phyloP scores from a whole-genome alignment of 2,888 invertebrate species.

The Anthophora plumipes region DNA sequence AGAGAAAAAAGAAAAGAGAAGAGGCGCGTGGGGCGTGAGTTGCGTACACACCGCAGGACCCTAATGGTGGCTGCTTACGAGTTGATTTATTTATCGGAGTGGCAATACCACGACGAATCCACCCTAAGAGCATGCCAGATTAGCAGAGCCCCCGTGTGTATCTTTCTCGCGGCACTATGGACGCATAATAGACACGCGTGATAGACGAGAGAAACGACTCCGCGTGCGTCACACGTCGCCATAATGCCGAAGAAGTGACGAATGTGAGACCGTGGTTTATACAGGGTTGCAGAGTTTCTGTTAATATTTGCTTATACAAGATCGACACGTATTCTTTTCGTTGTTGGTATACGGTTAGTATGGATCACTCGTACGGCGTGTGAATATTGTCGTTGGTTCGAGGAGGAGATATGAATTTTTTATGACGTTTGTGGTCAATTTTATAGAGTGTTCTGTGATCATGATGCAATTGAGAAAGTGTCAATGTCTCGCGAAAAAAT shows the following conservation, averaged over 20 bases:
- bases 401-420: conserved; percentile 32
- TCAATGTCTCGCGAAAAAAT: too few species aligned
- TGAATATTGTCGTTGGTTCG: conserved; percentile 19
- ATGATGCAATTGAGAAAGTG: too few species aligned
- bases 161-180: conserved; percentile 75
- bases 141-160: conserved; percentile 69
- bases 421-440: background rate
- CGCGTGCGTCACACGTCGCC: conserved; percentile 29
- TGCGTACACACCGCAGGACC: conserved; percentile 76
- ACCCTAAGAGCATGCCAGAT: conserved; percentile 76
- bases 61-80: conserved; percentile 82
- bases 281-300: conserved; percentile 41
- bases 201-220: conserved; percentile 66
- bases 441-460: background rate
- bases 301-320: conserved; percentile 56
- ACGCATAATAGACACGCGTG: conserved; percentile 74
- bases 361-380: background rate
- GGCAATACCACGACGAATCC: conserved; percentile 83
- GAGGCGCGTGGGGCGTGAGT: conserved; percentile 65
- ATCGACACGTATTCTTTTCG: conserved; percentile 46
- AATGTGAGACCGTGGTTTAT: conserved; percentile 22
- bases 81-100: conserved; percentile 84
- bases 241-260: conserved; percentile 46
- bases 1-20: background rate
- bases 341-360: conserved; percentile 30